Evolutionary conservation across 2,113 vertebrate genomes (phyloP).

Genomic region (Ranitomeya imitator): DNA sequence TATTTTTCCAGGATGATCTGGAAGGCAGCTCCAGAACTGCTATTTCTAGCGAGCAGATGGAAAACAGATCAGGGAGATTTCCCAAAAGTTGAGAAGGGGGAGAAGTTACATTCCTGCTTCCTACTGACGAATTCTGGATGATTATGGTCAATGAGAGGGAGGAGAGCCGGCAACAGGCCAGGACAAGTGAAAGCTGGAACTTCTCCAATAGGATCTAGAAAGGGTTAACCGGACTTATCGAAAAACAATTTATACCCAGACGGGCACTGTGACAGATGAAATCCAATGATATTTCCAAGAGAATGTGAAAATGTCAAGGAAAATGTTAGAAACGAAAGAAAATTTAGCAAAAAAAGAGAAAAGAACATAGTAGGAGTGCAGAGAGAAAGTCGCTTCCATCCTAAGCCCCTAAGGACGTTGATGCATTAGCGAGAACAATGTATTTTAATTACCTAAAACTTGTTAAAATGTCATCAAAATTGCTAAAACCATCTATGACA

Average conservation of each 20-base stretch:
- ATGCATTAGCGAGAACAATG: not conserved
- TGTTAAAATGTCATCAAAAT: not conserved
- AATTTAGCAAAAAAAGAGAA: not conserved
- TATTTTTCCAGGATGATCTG: not conserved
- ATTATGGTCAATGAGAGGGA: not conserved
- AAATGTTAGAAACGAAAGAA: not conserved
- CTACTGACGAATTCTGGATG: not conserved
- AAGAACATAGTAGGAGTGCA: not conserved
- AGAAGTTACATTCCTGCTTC: constrained; percentile 14
- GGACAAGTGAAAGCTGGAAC: not conserved
- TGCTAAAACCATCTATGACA: not conserved
- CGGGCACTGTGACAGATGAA: not conserved
- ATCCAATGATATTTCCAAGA: constrained; percentile 1
- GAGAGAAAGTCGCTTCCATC: not conserved
- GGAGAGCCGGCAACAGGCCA: not conserved
- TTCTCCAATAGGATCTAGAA: not conserved
- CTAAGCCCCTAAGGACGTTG: not conserved
- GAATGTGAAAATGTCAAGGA: constrained; percentile 8
- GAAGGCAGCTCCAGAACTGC: not conserved
- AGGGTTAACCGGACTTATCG: not conserved
- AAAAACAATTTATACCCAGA: not conserved
- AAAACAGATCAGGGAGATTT: constrained; percentile 34
- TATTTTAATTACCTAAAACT: not conserved
- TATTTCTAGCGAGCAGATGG: constrained; percentile 12
- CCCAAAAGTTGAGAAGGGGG: constrained; percentile 19